These are phyloP conservation scores for Bolinopsis microptera DNA, from an alignment of 37 sponge, comb jelly and placozoan genomes.

Conservation along the genomic window DNA sequence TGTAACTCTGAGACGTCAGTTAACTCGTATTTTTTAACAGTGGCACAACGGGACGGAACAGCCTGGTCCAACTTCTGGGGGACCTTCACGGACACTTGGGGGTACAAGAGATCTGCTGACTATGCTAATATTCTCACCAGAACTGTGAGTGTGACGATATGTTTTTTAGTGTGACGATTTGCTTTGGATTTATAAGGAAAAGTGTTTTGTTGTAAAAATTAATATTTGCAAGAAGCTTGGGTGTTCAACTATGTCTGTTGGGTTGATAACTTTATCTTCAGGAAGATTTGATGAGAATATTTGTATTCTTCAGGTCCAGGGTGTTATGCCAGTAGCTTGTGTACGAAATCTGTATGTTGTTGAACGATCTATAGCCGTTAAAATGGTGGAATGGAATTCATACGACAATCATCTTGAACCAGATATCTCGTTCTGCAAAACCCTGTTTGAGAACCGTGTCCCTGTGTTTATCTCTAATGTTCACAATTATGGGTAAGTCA, in stretches of 20 bases:
- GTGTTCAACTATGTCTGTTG: too few relatives aligned
- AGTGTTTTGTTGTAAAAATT: too few relatives aligned
- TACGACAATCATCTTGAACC: constrained; percentile 6
- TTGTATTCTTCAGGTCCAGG: background rate
- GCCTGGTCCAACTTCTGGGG: constrained; percentile 53
- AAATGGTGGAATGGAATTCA: constrained; percentile 7
- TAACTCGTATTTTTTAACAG: too few relatives aligned
- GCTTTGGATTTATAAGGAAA: too few relatives aligned
- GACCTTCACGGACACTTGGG: background rate
- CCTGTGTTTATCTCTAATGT: constrained; percentile 8
- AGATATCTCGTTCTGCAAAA: constrained; percentile 30
- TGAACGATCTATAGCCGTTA: background rate
- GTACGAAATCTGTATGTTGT: background rate
- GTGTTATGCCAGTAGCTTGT: constrained; percentile 20
- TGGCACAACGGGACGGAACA: background rate
- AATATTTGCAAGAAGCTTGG: too few relatives aligned
- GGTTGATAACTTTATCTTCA: too few relatives aligned
- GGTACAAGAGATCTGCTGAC: background rate
- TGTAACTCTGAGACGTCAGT: too few relatives aligned
- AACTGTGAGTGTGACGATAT: background rate
- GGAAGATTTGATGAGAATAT: too few relatives aligned
- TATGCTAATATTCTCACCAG: background rate
- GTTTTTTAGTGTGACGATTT: too few relatives aligned
- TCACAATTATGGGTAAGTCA: constrained; percentile 14
- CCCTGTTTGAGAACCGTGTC: background rate